These are phyloP conservation scores for Pangasianodon gigas DNA, from an alignment of 2,113 vertebrate genomes.

Conservation along the genomic window DNA sequence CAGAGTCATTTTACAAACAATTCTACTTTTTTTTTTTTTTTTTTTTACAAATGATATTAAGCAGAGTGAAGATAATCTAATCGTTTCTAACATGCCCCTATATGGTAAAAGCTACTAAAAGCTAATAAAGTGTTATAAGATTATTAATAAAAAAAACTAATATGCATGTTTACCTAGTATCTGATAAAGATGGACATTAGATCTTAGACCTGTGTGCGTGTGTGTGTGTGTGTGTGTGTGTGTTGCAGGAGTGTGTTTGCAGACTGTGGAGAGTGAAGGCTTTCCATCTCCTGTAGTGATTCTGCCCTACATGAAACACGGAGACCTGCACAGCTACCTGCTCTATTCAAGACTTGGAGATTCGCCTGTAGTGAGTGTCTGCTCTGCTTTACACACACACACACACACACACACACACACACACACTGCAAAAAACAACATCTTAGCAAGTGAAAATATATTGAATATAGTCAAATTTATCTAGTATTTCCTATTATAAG, in stretches of 20 bases:
- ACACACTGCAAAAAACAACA: too few relatives aligned
- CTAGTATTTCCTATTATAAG: too few relatives aligned
- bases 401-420: not conserved
- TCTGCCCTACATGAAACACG: slow-evolving; percentile 90
- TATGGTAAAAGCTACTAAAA: not conserved
- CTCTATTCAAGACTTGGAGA: slow-evolving; percentile 88
- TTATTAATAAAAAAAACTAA: not conserved
- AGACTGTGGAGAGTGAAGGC: slow-evolving; percentile 88
- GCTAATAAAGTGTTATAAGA: not conserved
- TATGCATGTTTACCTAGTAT: not conserved
- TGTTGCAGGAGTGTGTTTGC: slow-evolving; percentile 84
- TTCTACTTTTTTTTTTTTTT: too few relatives aligned
- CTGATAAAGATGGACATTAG: not conserved
- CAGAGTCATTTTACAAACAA: too few relatives aligned
- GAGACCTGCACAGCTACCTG: slow-evolving; percentile 92
- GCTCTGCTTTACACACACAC: slow-evolving; percentile 17
- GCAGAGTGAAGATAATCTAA: not conserved
- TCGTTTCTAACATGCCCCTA: not conserved
- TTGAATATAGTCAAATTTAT: too few relatives aligned
- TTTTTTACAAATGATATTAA: not conserved
- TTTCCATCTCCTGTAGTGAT: slow-evolving; percentile 90
- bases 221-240: slow-evolving; percentile 13
- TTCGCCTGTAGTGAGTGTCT: slow-evolving; percentile 79
- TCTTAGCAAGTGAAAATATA: too few relatives aligned
- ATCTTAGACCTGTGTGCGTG: not conserved